These are phyloP conservation scores for Drosophila lini DNA, from an alignment of 1,140 invertebrate species.

Conservation along the genomic window DNA sequence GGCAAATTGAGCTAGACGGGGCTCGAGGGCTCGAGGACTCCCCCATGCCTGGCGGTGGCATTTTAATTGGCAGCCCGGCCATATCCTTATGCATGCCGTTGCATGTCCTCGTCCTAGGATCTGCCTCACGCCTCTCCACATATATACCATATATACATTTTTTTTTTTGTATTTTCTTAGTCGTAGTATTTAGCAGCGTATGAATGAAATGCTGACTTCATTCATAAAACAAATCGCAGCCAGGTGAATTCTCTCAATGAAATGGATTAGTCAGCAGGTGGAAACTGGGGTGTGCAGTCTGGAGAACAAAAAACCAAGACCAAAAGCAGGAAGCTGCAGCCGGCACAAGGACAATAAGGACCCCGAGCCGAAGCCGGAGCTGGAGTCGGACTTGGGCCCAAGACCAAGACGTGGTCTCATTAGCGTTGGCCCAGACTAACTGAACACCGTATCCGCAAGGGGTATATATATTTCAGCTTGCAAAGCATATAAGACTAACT, in stretches of 20 bases:
- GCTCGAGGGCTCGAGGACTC: slow-evolving; percentile 22
- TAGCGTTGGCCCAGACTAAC: slow-evolving; percentile 61
- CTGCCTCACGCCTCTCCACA: neutral
- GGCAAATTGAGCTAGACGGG: slow-evolving; percentile 45
- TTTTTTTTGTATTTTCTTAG: neutral
- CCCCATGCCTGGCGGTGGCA: slow-evolving; percentile 73
- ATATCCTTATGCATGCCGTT: slow-evolving; percentile 73
- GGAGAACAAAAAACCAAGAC: slow-evolving; percentile 55
- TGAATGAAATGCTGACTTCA: slow-evolving; percentile 77
- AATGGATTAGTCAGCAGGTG: slow-evolving; percentile 78
- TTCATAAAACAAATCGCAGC: slow-evolving; percentile 78
- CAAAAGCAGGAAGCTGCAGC: slow-evolving; percentile 67
- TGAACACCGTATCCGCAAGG: neutral
- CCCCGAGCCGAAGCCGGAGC: neutral
- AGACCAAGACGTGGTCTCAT: slow-evolving; percentile 62
- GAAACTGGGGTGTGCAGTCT: slow-evolving; percentile 14
- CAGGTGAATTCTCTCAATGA: slow-evolving; percentile 65
- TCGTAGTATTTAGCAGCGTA: slow-evolving; percentile 70
- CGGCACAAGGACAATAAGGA: slow-evolving; percentile 48
- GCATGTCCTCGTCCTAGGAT: slow-evolving; percentile 37
- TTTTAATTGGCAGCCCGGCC: slow-evolving; percentile 77
- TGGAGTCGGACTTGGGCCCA: slow-evolving; percentile 21
- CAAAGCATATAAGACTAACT: neutral
- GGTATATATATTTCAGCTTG: neutral
- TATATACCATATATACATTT: too few relatives aligned